Evolutionary conservation across 2,888 invertebrate species (phyloP).

Genomic region (Lottia gigantea): DNA sequence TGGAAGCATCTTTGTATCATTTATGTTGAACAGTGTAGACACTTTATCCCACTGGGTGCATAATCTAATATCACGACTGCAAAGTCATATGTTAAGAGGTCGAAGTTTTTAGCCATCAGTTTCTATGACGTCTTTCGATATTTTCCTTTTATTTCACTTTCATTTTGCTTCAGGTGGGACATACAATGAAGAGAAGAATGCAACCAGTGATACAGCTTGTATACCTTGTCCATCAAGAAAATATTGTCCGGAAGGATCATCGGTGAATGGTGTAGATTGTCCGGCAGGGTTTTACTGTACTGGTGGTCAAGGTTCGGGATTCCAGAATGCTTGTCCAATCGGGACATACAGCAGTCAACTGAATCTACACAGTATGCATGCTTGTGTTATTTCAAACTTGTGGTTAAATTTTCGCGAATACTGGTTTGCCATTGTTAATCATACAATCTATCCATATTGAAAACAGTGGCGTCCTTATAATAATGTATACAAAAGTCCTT

Average conservation of each 20-base stretch:
- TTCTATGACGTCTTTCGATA: too few relatives aligned
- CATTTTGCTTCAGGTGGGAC: conserved; percentile 51
- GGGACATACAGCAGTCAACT: conserved; percentile 57
- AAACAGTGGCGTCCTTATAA: too few relatives aligned
- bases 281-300: conserved; percentile 60
- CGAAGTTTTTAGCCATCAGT: too few relatives aligned
- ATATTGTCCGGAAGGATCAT: conserved; percentile 49
- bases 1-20: too few relatives aligned
- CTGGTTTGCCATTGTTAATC: too few relatives aligned
- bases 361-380: conserved; percentile 53
- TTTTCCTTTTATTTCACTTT: too few relatives aligned
- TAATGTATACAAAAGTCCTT: background rate
- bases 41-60: too few relatives aligned
- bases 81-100: too few relatives aligned
- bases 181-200: conserved; percentile 48
- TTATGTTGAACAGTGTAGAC: too few relatives aligned
- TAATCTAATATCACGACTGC: too few relatives aligned
- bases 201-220: conserved; percentile 44
- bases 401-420: too few relatives aligned
- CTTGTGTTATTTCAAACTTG: background rate
- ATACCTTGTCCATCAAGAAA: conserved; percentile 46
- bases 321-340: conserved; percentile 60
- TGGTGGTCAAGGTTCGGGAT: conserved; percentile 47
- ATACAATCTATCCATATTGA: too few relatives aligned
- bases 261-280: conserved; percentile 39